These are phyloP conservation scores for Drosophila littoralis DNA, from an alignment of 1,140 invertebrate genomes.

Conservation along the genomic window DNA sequence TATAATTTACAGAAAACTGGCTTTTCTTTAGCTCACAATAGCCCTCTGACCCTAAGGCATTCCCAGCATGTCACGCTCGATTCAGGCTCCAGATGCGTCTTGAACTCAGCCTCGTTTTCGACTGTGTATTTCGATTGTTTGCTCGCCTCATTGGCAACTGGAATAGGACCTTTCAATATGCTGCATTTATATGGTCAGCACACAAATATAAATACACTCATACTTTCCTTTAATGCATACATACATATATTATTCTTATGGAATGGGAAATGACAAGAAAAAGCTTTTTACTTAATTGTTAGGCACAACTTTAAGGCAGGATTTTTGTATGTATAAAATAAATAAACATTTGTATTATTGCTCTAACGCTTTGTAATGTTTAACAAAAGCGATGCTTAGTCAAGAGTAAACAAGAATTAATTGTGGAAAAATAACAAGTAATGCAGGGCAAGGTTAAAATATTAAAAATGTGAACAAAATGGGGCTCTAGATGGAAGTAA, in stretches of 20 bases:
- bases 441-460: not conserved
- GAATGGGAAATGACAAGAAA: constrained; percentile 27
- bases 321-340: constrained; percentile 25
- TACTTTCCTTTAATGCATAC: constrained; percentile 3
- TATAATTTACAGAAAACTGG: constrained; percentile 22
- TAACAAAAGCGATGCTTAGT: constrained; percentile 14
- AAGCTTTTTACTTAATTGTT: constrained; percentile 68
- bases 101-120: constrained; percentile 1
- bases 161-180: constrained; percentile 5
- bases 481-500: too few relatives aligned
- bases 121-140: constrained; percentile 5
- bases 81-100: constrained; percentile 29
- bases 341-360: constrained; percentile 14
- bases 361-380: constrained; percentile 33
- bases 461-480: not conserved
- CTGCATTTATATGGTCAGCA: not conserved
- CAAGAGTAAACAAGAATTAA: constrained; percentile 1
- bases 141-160: constrained; percentile 29
- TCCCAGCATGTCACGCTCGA: constrained; percentile 7
- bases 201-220: constrained; percentile 10
- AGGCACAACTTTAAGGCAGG: constrained; percentile 6
- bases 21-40: constrained; percentile 4
- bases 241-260: constrained; percentile 22
- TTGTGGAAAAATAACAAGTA: constrained; percentile 7
- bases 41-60: constrained; percentile 6